phyloP scores from a whole-genome alignment of 2,888 invertebrate genomes.

The Erynnis tages region DNA sequence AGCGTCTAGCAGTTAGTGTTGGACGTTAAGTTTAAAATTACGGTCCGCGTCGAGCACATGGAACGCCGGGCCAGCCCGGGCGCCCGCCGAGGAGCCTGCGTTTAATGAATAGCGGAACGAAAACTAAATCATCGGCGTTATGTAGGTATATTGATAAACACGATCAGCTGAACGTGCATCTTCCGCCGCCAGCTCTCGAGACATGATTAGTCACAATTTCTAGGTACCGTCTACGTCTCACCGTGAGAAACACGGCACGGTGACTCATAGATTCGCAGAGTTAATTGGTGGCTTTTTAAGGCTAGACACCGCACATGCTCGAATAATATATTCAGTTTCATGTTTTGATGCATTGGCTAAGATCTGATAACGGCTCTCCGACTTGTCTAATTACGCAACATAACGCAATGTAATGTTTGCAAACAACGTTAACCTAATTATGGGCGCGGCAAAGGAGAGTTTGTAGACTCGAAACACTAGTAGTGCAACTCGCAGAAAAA shows the following conservation, averaged over 20 bases:
- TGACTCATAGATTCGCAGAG: constrained; percentile 59
- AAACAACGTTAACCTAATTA: constrained; percentile 36
- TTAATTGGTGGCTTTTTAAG: constrained; percentile 33
- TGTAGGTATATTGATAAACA: constrained; percentile 26
- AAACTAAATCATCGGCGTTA: constrained; percentile 9
- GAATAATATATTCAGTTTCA: constrained; percentile 26
- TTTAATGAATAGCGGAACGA: constrained; percentile 19
- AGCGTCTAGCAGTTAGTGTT: constrained; percentile 39
- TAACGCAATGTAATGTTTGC: constrained; percentile 31
- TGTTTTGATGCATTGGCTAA: constrained; percentile 28
- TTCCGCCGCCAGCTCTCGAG: constrained; percentile 35
- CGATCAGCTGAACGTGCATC: constrained; percentile 33
- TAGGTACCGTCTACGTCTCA: constrained; percentile 48
- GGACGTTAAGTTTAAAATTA: constrained; percentile 22
- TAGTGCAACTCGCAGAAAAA: constrained; percentile 8
- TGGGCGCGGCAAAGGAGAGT: constrained; percentile 24
- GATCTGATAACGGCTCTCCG: constrained; percentile 27
- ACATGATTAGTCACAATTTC: constrained; percentile 60
- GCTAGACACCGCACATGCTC: constrained; percentile 30
- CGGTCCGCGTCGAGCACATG: constrained; percentile 5
- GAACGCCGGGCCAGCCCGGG: too few species aligned
- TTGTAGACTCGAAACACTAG: constrained; percentile 1
- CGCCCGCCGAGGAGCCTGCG: constrained; percentile 1
- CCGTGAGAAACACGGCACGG: constrained; percentile 51
- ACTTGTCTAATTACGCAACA: constrained; percentile 33